Evolutionary conservation across 2,888 invertebrate species (phyloP).

Genomic region (Baronia brevicornis): DNA sequence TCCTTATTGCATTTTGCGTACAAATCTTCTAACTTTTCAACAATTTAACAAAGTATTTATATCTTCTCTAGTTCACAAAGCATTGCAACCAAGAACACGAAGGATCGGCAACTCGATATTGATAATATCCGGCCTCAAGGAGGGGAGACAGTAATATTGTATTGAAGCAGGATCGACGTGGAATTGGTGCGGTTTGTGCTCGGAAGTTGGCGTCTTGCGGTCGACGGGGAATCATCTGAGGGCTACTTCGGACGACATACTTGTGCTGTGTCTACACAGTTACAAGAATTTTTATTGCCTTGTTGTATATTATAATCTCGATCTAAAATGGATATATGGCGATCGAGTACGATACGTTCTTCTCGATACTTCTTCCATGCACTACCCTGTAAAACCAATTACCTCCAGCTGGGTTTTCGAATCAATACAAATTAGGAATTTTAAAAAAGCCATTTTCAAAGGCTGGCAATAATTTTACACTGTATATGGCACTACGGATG

Average conservation of each 20-base stretch:
- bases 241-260: slow-evolving; percentile 13
- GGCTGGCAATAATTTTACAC: no score
- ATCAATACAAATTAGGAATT: no score
- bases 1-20: no score
- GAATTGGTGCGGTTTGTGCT: slow-evolving; percentile 34
- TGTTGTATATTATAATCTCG: no score
- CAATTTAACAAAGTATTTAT: slow-evolving; percentile 6
- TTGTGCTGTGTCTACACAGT: slow-evolving; percentile 8
- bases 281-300: no score
- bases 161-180: slow-evolving; percentile 25
- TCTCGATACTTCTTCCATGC: no score
- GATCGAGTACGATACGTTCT: no score
- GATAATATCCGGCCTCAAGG: slow-evolving; percentile 14
- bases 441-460: no score
- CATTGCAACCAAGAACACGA: slow-evolving; percentile 7
- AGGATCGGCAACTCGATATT: slow-evolving; percentile 14
- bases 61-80: slow-evolving; percentile 10
- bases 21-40: slow-evolving; percentile 7
- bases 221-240: slow-evolving; percentile 25
- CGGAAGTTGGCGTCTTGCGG: slow-evolving; percentile 28
- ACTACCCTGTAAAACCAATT: no score
- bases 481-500: no score
- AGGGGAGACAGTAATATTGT: slow-evolving; percentile 20
- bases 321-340: no score
- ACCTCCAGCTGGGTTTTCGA: no score